phyloP scores from a whole-genome alignment of 2,888 invertebrate species.

The Stenodema calcarata region DNA sequence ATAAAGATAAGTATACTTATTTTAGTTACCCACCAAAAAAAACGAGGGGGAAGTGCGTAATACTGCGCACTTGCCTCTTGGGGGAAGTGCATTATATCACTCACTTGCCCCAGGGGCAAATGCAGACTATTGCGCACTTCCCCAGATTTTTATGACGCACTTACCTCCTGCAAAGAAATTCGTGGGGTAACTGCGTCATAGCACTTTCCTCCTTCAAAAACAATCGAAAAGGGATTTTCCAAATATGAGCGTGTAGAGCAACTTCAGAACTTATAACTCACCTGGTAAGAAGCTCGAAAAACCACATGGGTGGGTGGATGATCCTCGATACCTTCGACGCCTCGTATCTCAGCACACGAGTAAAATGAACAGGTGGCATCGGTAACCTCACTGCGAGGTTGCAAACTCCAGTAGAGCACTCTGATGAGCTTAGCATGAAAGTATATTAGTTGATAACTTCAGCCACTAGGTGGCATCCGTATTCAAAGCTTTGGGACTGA shows the following conservation, averaged over 20 bases:
- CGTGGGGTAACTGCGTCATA: constrained; percentile 5
- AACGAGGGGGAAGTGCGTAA: constrained; percentile 14
- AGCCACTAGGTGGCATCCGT: not conserved
- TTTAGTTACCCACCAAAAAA: no score
- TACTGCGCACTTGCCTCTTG: not conserved
- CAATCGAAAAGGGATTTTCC: not conserved
- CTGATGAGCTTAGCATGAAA: not conserved
- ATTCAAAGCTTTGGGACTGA: constrained; percentile 12
- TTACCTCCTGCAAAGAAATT: not conserved
- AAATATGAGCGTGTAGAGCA: not conserved
- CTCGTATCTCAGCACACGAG: not conserved
- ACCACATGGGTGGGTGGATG: not conserved
- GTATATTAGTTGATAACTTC: not conserved
- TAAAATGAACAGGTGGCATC: not conserved
- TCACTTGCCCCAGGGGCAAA: not conserved
- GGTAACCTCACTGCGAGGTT: not conserved
- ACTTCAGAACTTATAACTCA: not conserved
- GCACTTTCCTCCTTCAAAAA: not conserved
- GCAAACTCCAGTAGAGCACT: not conserved
- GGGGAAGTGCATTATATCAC: constrained; percentile 17
- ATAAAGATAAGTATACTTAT: no score
- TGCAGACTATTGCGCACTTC: not conserved
- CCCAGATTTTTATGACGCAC: not conserved
- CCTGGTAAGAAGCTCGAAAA: not conserved
- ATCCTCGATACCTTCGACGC: no score